Percentiles rank a stretch among this genome's conserved stretches.
phyloP scores from a whole-genome alignment of 2,113 vertebrate species.

The Triplophysa dalaica region DNA sequence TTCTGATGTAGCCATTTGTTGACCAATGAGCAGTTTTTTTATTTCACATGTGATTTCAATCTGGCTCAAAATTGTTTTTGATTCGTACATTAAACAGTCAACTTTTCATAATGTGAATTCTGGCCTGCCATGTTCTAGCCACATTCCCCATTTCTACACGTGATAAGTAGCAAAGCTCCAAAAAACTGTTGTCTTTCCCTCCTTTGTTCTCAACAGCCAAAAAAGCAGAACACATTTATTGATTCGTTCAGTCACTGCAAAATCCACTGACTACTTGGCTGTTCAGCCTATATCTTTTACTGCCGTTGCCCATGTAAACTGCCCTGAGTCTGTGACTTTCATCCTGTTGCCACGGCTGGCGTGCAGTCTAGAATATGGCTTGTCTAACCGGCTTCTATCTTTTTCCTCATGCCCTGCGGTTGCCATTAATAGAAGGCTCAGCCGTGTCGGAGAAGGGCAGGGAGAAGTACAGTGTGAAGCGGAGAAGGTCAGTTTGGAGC shows the following conservation, averaged over 20 bases:
- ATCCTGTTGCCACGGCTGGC: constrained; percentile 30
- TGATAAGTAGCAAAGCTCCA: no score
- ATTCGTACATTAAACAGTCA: no score
- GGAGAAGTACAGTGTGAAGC: constrained; percentile 16
- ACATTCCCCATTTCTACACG: no score
- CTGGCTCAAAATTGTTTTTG: no score
- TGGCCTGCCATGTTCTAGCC: no score
- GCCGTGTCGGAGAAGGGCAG: constrained; percentile 49
- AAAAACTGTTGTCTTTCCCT: no score
- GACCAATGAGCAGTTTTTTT: no score
- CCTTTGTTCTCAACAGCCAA: neutral
- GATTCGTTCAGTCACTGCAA: neutral
- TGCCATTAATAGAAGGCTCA: constrained; percentile 59
- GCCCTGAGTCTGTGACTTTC: constrained; percentile 9
- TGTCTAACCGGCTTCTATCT: constrained; percentile 44
- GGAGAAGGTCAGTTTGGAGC: constrained; percentile 31
- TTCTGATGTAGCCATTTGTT: no score
- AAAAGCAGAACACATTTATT: neutral
- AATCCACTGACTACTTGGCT: neutral
- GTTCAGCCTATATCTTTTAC: neutral
- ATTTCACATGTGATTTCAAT: no score
- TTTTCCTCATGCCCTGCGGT: constrained; percentile 1
- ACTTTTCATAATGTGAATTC: no score
- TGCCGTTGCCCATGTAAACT: constrained; percentile 3
- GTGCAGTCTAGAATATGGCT: constrained; percentile 29